These are phyloP conservation scores for Penaeus vannamei DNA, from an alignment of 1,140 invertebrate genomes.

Conservation along the genomic window DNA sequence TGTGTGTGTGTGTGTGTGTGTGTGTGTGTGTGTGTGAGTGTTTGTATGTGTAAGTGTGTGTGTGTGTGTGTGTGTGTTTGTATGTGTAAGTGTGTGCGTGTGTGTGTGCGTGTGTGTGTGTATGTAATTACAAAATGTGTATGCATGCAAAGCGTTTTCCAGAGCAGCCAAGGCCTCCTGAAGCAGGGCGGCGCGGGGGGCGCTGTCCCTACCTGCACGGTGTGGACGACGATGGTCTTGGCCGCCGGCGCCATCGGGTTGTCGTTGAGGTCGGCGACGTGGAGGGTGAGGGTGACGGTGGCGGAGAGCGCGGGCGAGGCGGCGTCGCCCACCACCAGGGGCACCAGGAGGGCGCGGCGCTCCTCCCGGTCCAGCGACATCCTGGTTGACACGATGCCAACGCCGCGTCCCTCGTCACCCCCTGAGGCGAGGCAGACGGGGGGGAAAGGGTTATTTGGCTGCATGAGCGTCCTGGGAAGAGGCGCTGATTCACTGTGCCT, in stretches of 20 bases:
- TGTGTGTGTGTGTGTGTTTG: too few relatives aligned
- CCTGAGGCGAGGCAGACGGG: neutral
- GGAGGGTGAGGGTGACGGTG: conserved; percentile 55
- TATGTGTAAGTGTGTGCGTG: too few relatives aligned
- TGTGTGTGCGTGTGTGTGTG: too few relatives aligned
- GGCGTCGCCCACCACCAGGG: conserved; percentile 52
- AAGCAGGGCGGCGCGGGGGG: too few relatives aligned
- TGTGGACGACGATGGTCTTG: conserved; percentile 52
- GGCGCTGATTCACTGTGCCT: too few relatives aligned
- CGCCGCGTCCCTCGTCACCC: conserved; percentile 51
- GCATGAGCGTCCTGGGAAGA: neutral
- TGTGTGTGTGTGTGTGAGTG: too few relatives aligned
- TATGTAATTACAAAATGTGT: too few relatives aligned
- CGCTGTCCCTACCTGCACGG: conserved; percentile 25
- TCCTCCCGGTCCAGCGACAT: conserved; percentile 46
- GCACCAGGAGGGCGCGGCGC: conserved; percentile 51
- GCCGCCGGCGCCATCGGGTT: conserved; percentile 17
- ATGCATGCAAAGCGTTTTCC: too few relatives aligned
- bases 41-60: too few relatives aligned
- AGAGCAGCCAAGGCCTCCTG: too few relatives aligned
- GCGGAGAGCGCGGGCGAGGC: conserved; percentile 45
- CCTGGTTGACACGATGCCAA: conserved; percentile 48
- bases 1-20: too few relatives aligned
- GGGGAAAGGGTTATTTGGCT: neutral
- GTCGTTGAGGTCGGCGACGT: conserved; percentile 54